A percentile compares a stretch with the other conserved stretches of the same genome.
Evolutionary conservation across 1,140 invertebrate genomes (phyloP).

Genomic region (Dreissena rostriformis): DNA sequence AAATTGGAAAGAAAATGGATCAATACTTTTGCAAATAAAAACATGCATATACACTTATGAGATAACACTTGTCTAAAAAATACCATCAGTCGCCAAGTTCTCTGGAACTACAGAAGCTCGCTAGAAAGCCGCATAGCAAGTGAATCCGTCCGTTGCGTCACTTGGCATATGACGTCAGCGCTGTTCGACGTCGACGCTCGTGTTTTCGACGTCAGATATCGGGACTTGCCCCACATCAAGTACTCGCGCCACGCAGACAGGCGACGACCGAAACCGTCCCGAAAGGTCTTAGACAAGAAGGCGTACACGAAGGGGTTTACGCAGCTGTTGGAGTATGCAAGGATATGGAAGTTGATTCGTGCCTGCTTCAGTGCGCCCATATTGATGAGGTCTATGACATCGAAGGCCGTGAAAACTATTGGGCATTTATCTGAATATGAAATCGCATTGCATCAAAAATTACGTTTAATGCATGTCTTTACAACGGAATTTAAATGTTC

Average conservation of each 20-base stretch:
- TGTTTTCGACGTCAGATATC: conserved; percentile 52
- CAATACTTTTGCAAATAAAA: no score
- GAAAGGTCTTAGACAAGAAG: conserved; percentile 90
- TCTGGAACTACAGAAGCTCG: no score
- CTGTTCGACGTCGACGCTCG: conserved; percentile 40
- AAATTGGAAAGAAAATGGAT: no score
- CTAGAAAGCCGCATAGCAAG: not conserved
- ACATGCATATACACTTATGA: no score
- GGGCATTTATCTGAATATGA: no score
- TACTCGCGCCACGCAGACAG: conserved; percentile 71
- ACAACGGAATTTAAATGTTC: no score
- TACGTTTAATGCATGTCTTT: no score
- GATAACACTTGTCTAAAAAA: no score
- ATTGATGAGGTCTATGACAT: conserved; percentile 82
- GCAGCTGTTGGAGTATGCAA: conserved; percentile 83
- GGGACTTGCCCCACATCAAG: conserved; percentile 18
- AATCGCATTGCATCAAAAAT: no score
- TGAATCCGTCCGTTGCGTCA: not conserved
- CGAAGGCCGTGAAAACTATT: no score
- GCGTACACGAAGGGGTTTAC: conserved; percentile 91
- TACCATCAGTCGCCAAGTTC: no score
- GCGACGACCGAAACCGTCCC: conserved; percentile 82
- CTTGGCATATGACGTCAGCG: not conserved
- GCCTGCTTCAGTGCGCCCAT: conserved; percentile 84
- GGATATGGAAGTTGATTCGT: conserved; percentile 86